Conservation (phyloP, 2,113 vertebrate species). For the Gobio gobio region DNA sequence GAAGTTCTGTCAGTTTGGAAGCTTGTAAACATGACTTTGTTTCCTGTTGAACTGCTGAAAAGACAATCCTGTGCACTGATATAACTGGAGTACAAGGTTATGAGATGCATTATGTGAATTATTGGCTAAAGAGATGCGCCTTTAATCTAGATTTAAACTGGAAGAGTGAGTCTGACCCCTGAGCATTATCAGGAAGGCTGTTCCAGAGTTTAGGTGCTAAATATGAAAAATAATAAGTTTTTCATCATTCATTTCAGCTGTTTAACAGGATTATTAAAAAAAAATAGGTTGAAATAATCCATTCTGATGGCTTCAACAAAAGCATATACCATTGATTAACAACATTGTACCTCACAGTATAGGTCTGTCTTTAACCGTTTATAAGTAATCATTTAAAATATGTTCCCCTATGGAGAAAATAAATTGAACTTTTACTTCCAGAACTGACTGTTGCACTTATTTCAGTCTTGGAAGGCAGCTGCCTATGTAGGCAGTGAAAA, state of each 20-base stretch:
- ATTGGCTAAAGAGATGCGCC: too few species aligned
- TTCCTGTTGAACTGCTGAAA: too few species aligned
- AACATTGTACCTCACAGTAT: neutral
- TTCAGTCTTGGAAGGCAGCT: neutral
- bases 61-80: too few species aligned
- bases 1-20: neutral
- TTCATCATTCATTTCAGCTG: too few species aligned
- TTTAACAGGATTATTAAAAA: neutral
- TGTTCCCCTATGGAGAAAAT: neutral
- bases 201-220: too few species aligned
- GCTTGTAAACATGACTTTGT: neutral
- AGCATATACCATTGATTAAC: neutral
- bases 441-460: neutral
- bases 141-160: too few species aligned
- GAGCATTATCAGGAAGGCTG: too few species aligned
- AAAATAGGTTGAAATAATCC: neutral
- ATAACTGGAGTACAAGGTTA: too few species aligned
- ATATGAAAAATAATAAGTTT: too few species aligned
- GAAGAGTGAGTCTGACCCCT: too few species aligned
- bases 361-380: neutral
- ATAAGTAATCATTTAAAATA: neutral
- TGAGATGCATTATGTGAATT: too few species aligned
- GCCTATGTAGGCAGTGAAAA: neutral
- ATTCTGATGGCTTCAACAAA: neutral
- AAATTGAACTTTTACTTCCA: neutral